phyloP scores from a whole-genome alignment of 2,797 vertebrate species.

The Rhabdomys pumilio region DNA sequence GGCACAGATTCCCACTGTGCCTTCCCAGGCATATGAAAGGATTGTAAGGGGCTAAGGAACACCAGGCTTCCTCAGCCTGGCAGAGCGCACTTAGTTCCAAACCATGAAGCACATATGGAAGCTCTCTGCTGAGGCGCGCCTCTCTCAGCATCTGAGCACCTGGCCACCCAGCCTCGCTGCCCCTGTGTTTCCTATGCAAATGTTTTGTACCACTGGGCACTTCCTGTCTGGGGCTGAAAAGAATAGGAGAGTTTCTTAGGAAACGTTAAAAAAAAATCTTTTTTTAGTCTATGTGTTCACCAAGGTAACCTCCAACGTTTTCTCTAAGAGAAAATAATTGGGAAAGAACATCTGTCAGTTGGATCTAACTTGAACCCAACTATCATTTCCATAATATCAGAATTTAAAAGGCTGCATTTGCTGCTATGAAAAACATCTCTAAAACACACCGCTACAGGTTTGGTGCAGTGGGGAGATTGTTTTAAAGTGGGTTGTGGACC shows the following conservation, averaged over 20 bases:
- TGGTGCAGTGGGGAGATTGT: not conserved
- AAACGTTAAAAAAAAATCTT: not conserved
- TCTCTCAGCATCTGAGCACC: accelerated
- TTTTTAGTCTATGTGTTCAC: slow-evolving; percentile 4
- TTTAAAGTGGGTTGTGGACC: not conserved
- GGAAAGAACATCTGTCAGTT: not conserved
- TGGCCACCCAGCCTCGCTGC: not conserved
- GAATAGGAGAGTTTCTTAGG: slow-evolving; percentile 68
- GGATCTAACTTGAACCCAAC: slow-evolving; percentile 10
- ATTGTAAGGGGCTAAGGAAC: accelerated
- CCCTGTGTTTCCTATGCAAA: not conserved
- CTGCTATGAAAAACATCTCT: slow-evolving; percentile 11
- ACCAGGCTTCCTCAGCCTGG: accelerated
- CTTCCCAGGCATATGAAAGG: accelerated
- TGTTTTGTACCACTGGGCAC: not conserved
- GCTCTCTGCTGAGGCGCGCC: accelerated
- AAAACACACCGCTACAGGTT: not conserved
- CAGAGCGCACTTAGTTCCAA: not conserved
- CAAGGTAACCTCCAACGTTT: slow-evolving; percentile 4
- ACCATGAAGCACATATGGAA: accelerated
- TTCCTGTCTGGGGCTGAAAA: not conserved
- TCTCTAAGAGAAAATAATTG: slow-evolving; percentile 54
- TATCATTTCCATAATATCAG: not conserved
- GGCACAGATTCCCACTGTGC: not conserved
- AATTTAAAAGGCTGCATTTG: not conserved